These are phyloP conservation scores for Koerneria pararmatus DNA, from an alignment of 2,888 invertebrate genomes.

Conservation along the genomic window DNA sequence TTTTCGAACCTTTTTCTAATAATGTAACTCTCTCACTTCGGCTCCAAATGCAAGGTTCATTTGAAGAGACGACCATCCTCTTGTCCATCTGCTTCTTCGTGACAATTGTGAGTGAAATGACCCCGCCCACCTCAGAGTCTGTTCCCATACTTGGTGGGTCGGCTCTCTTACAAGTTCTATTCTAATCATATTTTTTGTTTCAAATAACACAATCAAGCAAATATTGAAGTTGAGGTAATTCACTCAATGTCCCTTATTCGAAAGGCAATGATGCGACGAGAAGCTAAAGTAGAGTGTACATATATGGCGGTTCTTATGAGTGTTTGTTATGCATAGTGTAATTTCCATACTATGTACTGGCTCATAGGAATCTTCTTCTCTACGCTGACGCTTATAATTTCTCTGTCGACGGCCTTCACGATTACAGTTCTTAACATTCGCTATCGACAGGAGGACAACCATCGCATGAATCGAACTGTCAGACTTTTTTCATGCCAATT, in stretches of 20 bases:
- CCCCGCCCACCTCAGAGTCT: conserved; percentile 84
- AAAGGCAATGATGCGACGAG: no score
- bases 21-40: no score
- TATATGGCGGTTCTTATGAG: no score
- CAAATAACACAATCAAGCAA: background rate
- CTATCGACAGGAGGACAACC: conserved; percentile 46
- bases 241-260: no score
- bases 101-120: conserved; percentile 92
- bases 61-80: conserved; percentile 51
- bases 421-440: conserved; percentile 48
- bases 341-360: background rate
- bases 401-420: conserved; percentile 48
- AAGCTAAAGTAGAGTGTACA: no score
- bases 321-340: background rate
- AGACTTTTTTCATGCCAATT: background rate
- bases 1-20: no score
- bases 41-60: background rate
- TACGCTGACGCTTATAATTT: conserved; percentile 42
- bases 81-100: conserved; percentile 95
- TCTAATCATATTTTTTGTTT: background rate
- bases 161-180: no score
- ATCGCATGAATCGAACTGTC: conserved; percentile 35
- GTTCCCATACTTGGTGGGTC: conserved; percentile 42
- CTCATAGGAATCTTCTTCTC: conserved; percentile 49
- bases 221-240: background rate